A percentile compares a stretch with the other conserved stretches of the same genome.
phyloP scores from a whole-genome alignment of 1,140 invertebrate species.

The Papilio machaon region DNA sequence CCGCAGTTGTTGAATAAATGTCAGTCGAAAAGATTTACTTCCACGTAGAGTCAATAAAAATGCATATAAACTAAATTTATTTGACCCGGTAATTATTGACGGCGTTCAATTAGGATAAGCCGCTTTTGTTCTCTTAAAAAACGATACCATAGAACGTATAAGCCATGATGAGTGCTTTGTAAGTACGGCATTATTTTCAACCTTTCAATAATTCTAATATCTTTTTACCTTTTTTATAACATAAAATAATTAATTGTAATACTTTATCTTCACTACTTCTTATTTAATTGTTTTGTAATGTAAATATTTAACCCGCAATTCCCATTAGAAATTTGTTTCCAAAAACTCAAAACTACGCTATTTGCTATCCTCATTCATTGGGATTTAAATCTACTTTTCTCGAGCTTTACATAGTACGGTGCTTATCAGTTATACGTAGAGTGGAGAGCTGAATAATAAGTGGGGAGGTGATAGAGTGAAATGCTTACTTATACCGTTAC shows the following conservation, averaged over 20 bases:
- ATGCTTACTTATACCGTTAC: conserved; percentile 3
- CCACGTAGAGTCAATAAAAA: background rate
- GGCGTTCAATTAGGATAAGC: background rate
- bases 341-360: conserved; percentile 4
- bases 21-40: background rate
- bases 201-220: background rate
- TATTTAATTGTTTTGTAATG: too few species aligned
- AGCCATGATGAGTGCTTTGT: background rate
- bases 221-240: too few species aligned
- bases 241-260: too few species aligned
- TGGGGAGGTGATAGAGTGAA: background rate
- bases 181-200: background rate
- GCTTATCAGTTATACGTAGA: background rate
- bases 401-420: background rate
- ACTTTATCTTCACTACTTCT: too few species aligned
- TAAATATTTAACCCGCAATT: background rate
- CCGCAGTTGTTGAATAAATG: background rate
- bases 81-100: background rate
- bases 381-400: conserved; percentile 15
- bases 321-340: background rate
- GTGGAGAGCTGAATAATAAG: background rate
- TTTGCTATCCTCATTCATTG: background rate
- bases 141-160: conserved; percentile 1
- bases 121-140: background rate
- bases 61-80: background rate